A percentile compares a stretch with the other conserved stretches of the same genome.
phyloP scores from a whole-genome alignment of 2,113 vertebrate species.

The Gadus chalcogrammus region DNA sequence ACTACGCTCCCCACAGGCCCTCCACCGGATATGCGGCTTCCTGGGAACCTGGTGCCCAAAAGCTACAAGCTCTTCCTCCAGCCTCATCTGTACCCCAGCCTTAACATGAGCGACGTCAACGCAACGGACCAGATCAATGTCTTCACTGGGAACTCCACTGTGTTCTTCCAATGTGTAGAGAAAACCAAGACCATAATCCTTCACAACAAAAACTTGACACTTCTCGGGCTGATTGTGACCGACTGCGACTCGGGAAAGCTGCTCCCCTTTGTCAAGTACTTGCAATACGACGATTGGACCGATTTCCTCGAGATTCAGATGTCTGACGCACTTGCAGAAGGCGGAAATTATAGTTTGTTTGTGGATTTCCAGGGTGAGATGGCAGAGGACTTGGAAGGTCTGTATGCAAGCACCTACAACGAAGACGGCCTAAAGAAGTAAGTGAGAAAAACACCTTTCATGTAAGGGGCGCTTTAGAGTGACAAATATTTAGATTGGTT shows the following conservation, averaged over 20 bases:
- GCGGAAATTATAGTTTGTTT: slow-evolving; percentile 66
- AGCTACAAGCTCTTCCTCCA: slow-evolving; percentile 75
- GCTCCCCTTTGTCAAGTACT: too few relatives aligned
- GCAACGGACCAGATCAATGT: slow-evolving; percentile 47
- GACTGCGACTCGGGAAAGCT: accelerated
- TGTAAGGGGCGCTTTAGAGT: too few relatives aligned
- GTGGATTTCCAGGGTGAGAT: slow-evolving; percentile 73
- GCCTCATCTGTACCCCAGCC: slow-evolving; percentile 53
- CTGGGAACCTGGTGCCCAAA: slow-evolving; percentile 65
- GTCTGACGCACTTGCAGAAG: accelerated
- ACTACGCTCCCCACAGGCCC: slow-evolving; percentile 20
- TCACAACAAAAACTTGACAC: slow-evolving; percentile 76
- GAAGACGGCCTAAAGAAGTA: slow-evolving; percentile 54
- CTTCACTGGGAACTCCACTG: slow-evolving; percentile 71
- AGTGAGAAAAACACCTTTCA: slow-evolving; percentile 8
- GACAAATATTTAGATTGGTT: too few relatives aligned
- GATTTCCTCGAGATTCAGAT: slow-evolving; percentile 82
- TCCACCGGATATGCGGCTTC: slow-evolving; percentile 65
- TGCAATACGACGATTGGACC: slow-evolving; percentile 17
- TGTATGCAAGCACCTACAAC: slow-evolving; percentile 81
- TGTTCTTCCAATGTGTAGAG: slow-evolving; percentile 60
- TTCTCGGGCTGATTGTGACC: slow-evolving; percentile 34
- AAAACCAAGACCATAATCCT: slow-evolving; percentile 76
- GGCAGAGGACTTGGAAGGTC: slow-evolving; percentile 63
- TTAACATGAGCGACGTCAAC: slow-evolving; percentile 34